These are phyloP conservation scores for Boleophthalmus pectinirostris DNA, from an alignment of 2,113 vertebrate genomes.

Conservation along the genomic window DNA sequence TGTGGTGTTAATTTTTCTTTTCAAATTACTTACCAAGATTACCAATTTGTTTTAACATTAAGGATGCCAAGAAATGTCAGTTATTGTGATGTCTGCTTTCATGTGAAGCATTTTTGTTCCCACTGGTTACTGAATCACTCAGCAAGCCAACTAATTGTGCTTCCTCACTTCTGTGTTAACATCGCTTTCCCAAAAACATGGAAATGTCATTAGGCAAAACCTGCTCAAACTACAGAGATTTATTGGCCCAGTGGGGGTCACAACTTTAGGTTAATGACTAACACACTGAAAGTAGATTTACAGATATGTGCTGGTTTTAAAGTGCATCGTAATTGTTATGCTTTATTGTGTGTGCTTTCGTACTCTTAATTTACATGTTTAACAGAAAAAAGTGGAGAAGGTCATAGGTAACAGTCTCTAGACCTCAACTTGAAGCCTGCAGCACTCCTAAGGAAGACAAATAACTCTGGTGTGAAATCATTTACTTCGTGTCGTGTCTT, in stretches of 20 bases:
- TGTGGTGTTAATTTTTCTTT: too few relatives aligned
- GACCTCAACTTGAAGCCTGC: conserved; percentile 9
- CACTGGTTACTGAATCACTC: conserved; percentile 1
- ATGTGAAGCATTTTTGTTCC: neutral
- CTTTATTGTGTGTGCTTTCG: conserved; percentile 6
- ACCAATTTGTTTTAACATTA: neutral
- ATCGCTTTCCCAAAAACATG: conserved; percentile 5
- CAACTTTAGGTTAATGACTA: conserved; percentile 15
- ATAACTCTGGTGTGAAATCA: conserved; percentile 71
- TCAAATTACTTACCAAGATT: too few relatives aligned
- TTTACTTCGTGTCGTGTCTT: conserved; percentile 70
- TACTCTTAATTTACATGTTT: conserved; percentile 8
- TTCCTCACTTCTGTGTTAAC: conserved; percentile 5
- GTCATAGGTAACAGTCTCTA: conserved; percentile 6
- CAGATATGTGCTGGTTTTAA: neutral
- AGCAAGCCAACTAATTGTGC: neutral
- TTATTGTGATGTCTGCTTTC: neutral
- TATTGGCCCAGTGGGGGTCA: conserved; percentile 4
- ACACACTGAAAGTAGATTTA: conserved; percentile 12
- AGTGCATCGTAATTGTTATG: neutral
- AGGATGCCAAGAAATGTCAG: neutral
- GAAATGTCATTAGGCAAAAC: conserved; percentile 13
- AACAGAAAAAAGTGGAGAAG: conserved; percentile 18
- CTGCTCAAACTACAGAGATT: conserved; percentile 4
- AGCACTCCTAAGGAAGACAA: conserved; percentile 49